Evolutionary conservation across 2,113 vertebrate species (phyloP).

Genomic region (Martes martes): DNA sequence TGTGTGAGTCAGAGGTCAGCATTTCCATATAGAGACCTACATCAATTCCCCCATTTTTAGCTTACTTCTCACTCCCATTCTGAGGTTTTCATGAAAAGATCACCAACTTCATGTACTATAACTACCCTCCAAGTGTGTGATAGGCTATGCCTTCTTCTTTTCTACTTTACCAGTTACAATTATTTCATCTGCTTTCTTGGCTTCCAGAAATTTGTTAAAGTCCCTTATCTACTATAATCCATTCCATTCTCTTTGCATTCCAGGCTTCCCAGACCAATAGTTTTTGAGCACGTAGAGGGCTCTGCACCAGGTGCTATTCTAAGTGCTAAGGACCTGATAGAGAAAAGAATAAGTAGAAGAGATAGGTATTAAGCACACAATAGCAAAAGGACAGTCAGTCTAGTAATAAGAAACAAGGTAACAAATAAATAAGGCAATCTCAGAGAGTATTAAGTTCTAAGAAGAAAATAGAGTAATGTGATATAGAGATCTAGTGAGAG

Average conservation of each 20-base stretch:
- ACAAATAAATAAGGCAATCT: background rate
- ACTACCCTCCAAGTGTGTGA: background rate
- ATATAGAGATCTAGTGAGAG: background rate
- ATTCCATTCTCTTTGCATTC: background rate
- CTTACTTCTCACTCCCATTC: background rate
- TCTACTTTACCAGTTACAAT: background rate
- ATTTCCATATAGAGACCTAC: background rate
- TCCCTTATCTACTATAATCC: background rate
- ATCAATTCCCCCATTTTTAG: background rate
- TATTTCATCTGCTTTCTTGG: background rate
- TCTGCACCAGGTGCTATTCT: background rate
- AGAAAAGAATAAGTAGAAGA: background rate
- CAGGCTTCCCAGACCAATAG: background rate
- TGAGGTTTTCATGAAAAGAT: background rate
- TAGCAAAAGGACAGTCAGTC: background rate
- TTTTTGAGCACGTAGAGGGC: background rate
- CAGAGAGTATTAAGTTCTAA: background rate
- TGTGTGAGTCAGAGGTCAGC: background rate
- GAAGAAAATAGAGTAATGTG: background rate
- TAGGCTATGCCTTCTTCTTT: background rate
- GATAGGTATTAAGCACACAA: background rate
- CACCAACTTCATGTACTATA: background rate
- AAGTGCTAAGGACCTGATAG: background rate
- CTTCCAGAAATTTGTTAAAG: background rate
- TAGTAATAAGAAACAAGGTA: background rate